phyloP scores from a whole-genome alignment of 2,113 vertebrate species.

The Bos taurus region ARS-UCD2.0 NC_037335.1:105599501-105600000 shows the following conservation, averaged over 20 bases:
- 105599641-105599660: not conserved
- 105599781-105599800: not conserved
- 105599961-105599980: not conserved
- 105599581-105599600: not conserved
- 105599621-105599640: not conserved
- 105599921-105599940: not conserved
- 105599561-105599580: not conserved
- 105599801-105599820: not conserved
- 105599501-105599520: not conserved
- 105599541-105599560: not conserved
- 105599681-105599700: not conserved
- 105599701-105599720: not conserved
- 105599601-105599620: not conserved
- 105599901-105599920: not conserved
- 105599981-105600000: not conserved
- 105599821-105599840: not conserved
- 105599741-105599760: not conserved
- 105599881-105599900: not conserved
- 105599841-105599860: not conserved
- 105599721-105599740: not conserved
- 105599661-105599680: not conserved
- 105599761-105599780: not conserved
- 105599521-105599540: accelerated
- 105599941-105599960: not conserved
- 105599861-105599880: not conserved